Conservation (phyloP, 2,888 invertebrate species). For the Noctua janthina region DNA sequence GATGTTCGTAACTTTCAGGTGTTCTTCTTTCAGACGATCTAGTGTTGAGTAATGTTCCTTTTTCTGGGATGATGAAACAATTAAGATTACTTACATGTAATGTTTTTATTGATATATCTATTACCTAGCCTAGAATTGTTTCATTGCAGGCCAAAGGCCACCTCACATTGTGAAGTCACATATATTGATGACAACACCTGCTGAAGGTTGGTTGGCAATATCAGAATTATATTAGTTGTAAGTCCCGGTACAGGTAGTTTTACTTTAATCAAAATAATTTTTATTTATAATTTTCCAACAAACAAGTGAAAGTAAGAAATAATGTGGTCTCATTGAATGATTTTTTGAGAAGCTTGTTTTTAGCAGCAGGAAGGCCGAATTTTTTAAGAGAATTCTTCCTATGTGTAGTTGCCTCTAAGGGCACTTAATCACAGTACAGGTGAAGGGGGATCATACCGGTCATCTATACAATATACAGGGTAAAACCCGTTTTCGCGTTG, state of each 20-base stretch:
- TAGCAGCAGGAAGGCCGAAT: not conserved
- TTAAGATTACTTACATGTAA: not conserved
- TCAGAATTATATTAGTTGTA: not conserved
- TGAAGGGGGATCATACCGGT: not conserved
- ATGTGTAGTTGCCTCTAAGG: too few relatives aligned
- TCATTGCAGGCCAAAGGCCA: not conserved
- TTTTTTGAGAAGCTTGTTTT: not conserved
- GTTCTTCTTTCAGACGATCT: conserved; percentile 80
- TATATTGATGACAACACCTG: not conserved
- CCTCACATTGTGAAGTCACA: not conserved
- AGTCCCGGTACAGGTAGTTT: not conserved
- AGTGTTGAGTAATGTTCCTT: conserved; percentile 75
- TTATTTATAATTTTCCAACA: not conserved
- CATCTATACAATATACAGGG: too few relatives aligned
- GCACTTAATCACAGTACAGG: not conserved
- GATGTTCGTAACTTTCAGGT: conserved; percentile 88
- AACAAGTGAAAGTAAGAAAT: not conserved
- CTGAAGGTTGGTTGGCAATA: not conserved
- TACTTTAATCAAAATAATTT: not conserved
- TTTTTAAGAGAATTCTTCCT: not conserved
- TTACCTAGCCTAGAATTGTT: not conserved
- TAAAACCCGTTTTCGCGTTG: too few relatives aligned
- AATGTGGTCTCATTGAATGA: not conserved
- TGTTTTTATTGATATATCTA: not conserved
- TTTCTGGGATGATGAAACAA: conserved; percentile 71